Evolutionary conservation across 37 sponge, comb jelly and placozoan genomes (phyloP).

Genomic region (Bolinopsis microptera): DNA sequence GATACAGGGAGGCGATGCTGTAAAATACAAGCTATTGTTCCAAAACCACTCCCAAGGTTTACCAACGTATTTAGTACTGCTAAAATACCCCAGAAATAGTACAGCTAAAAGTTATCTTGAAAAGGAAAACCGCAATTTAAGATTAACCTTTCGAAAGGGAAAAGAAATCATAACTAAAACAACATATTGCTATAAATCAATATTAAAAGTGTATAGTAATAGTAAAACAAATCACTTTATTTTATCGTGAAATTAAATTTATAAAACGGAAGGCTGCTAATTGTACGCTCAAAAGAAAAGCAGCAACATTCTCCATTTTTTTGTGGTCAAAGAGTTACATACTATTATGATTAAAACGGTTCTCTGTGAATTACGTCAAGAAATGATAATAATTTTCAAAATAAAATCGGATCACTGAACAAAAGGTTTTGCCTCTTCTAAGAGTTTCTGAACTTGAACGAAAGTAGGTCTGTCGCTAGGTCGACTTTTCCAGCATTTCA

Average conservation of each 20-base stretch:
- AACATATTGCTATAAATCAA: conserved; percentile 31
- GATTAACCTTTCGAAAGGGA: conserved; percentile 22
- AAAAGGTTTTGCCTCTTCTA: conserved; percentile 52
- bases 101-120: too few relatives aligned
- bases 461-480: conserved; percentile 81
- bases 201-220: conserved; percentile 36
- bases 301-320: neutral
- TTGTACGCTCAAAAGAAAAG: neutral
- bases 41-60: too few relatives aligned
- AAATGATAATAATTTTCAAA: neutral
- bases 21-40: too few relatives aligned
- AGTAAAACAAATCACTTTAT: conserved; percentile 31
- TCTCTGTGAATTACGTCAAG: neutral
- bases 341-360: neutral
- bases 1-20: too few relatives aligned
- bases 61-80: too few relatives aligned
- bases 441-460: conserved; percentile 60
- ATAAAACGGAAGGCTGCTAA: neutral
- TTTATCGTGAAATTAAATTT: conserved; percentile 23
- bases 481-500: conserved; percentile 79
- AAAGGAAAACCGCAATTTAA: neutral
- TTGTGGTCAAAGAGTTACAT: neutral
- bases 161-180: conserved; percentile 30
- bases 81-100: too few relatives aligned
- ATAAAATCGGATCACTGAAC: conserved; percentile 6